Evolutionary conservation across 23 tunicate genomes (phyloP).

Genomic region (Oikopleura albicans): DNA sequence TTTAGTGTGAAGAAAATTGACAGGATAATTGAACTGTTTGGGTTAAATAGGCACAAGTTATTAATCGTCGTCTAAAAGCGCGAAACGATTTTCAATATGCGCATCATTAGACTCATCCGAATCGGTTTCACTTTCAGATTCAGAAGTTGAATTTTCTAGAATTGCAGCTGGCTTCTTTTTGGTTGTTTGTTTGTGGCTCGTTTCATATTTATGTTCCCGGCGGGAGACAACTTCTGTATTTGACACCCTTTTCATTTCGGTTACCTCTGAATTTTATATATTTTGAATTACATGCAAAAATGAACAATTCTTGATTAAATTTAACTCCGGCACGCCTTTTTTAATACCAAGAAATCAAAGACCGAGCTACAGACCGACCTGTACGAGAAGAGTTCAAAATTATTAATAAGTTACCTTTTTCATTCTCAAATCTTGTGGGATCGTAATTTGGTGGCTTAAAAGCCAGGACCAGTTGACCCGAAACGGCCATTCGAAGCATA

Average conservation of each 20-base stretch:
- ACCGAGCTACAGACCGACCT: conserved; percentile 20
- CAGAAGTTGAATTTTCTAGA: too few relatives aligned
- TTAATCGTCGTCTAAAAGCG: neutral
- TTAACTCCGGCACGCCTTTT: too few relatives aligned
- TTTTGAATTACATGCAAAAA: too few relatives aligned
- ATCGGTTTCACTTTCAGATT: conserved; percentile 15
- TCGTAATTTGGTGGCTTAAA: conserved; percentile 51
- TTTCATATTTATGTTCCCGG: neutral
- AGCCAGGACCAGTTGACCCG: conserved; percentile 57
- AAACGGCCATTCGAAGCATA: conserved; percentile 70
- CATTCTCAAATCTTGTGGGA: neutral
- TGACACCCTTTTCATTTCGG: neutral
- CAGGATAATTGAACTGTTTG: too few relatives aligned
- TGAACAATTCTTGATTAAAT: too few relatives aligned
- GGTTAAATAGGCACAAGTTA: too few relatives aligned
- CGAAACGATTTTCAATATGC: neutral
- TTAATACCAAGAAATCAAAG: neutral
- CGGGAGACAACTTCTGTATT: neutral
- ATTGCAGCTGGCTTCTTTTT: too few relatives aligned
- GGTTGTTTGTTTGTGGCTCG: too few relatives aligned
- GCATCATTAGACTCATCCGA: neutral
- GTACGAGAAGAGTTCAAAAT: conserved; percentile 21
- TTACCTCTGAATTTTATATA: too few relatives aligned
- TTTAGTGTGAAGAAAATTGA: too few relatives aligned
- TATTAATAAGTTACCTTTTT: too few relatives aligned